Conservation (phyloP, 2,797 vertebrate genomes). For the Pampus argenteus region DNA sequence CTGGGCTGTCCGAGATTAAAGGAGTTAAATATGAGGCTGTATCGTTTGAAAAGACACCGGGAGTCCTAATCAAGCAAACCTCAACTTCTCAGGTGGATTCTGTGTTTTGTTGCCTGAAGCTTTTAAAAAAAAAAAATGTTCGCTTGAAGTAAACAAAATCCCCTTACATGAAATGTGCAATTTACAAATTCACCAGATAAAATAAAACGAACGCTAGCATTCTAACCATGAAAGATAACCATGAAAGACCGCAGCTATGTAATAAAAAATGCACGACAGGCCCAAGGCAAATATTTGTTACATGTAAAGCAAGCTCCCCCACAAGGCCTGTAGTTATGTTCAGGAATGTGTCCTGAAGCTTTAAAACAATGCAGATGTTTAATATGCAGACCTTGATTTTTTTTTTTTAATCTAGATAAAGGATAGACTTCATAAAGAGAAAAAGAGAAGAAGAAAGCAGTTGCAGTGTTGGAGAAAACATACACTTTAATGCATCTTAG, state of each 20-base stretch:
- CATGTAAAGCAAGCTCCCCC: constrained; percentile 20
- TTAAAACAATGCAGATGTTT: constrained; percentile 24
- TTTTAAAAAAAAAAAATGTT: constrained; percentile 1
- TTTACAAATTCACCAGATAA: neutral
- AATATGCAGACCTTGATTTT: constrained; percentile 26
- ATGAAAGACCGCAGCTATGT: constrained; percentile 3
- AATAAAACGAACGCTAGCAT: constrained; percentile 18
- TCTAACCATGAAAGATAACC: constrained; percentile 5
- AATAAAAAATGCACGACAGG: constrained; percentile 12
- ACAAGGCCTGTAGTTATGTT: constrained; percentile 17
- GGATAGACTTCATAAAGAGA: constrained; percentile 14
- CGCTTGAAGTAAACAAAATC: neutral
- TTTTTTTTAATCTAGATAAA: constrained; percentile 21
- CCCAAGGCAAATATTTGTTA: constrained; percentile 34
- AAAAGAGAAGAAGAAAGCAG: constrained; percentile 19
- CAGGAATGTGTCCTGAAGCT: constrained; percentile 23
- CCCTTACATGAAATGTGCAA: neutral
- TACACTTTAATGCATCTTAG: constrained; percentile 18
- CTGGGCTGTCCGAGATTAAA: neutral
- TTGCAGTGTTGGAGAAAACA: constrained; percentile 1
- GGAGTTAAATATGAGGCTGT: neutral
- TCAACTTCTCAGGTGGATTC: neutral
- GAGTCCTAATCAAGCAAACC: neutral
- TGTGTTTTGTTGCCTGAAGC: constrained; percentile 2
- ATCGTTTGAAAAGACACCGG: neutral